Base-by-base conservation (phyloP, 2,113 vertebrate species). In the Lucifuga dentata region DNA sequence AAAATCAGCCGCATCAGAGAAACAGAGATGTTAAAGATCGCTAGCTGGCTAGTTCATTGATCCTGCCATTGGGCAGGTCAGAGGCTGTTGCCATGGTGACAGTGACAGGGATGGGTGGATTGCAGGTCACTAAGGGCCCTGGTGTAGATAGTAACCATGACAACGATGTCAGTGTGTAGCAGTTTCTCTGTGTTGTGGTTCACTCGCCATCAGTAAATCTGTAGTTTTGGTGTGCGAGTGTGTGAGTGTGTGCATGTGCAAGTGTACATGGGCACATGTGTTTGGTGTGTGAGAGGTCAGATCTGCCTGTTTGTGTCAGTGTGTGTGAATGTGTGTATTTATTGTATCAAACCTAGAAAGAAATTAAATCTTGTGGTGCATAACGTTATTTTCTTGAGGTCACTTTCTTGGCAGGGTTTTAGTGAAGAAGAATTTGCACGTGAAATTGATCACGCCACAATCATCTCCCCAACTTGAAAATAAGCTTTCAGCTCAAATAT, bases 141-240 rank as follows among this genome's bases (percentile, higher is more conserved):
- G 66, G 62, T 90, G 82, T 84, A 84, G 76, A 85, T 85, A 87
- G 79, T 64, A 51, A 60, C 46, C 71, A 80, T 82, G 73, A 53
- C 75, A 71, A 83, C 59, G 51, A 66, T 76, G 73, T 80, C 41
- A 13, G 59, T 76, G 78, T 84, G 72, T 68, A 68, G 44, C 59
- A 10, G 66, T 74, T 52, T 85, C 55, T 80, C 55, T 79, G 78
- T 86, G 86, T 68, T 53, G 56, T 82, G 65, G 61, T 68, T 82
- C 17, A 74, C 68, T 73, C 45, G 40, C 61, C 69, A 69, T 80
- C 63, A 52, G 50, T 62, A 49, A 57, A 77, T 57, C 41, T 84
- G 66, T 82, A n/a, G 15, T 62, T 63, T 72, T 5, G 8, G 52
- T 74, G 41, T 48, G 63, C 60, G 71, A 13, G 71, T 41, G 68